A percentile compares a stretch with the other conserved stretches of the same genome.
These are phyloP conservation scores for Crossaster papposus DNA, from an alignment of 53 echinoderm and acorn worm genomes.

Conservation along the genomic window DNA sequence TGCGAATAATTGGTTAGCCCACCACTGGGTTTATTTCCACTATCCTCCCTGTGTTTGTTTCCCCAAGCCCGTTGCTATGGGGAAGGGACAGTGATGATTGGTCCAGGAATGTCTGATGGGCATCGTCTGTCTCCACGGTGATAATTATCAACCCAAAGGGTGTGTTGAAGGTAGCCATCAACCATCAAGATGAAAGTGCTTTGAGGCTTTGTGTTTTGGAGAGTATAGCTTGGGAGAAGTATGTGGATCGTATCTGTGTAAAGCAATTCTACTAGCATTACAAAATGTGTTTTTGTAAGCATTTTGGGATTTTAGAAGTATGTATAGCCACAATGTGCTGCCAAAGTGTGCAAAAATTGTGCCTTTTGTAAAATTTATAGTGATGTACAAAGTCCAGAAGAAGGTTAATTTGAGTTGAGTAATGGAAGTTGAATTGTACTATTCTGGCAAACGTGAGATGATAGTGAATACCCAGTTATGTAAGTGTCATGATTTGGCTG, in stretches of 20 bases:
- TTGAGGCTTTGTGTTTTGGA: background rate
- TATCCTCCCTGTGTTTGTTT: constrained; percentile 40
- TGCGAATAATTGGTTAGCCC: background rate
- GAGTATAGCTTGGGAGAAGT: background rate
- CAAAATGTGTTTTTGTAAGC: no score
- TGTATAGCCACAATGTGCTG: no score
- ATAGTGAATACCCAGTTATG: no score
- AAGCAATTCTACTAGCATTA: no score
- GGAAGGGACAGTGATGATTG: constrained; percentile 16
- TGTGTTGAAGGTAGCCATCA: background rate
- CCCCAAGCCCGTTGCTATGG: constrained; percentile 11
- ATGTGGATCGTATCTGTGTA: no score
- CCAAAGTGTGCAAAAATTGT: no score
- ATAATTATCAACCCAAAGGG: background rate
- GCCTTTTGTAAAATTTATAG: no score
- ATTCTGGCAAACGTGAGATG: no score
- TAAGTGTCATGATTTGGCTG: background rate
- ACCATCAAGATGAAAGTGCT: background rate
- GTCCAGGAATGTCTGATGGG: constrained; percentile 5
- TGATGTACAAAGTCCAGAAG: no score
- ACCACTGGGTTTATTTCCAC: constrained; percentile 12
- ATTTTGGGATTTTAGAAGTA: no score
- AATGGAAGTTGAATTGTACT: no score
- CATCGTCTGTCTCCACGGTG: constrained; percentile 16
- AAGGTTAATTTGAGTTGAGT: no score